Evolutionary conservation across 2,113 vertebrate species (phyloP).

Genomic region (Elaphurus davidianus): DNA sequence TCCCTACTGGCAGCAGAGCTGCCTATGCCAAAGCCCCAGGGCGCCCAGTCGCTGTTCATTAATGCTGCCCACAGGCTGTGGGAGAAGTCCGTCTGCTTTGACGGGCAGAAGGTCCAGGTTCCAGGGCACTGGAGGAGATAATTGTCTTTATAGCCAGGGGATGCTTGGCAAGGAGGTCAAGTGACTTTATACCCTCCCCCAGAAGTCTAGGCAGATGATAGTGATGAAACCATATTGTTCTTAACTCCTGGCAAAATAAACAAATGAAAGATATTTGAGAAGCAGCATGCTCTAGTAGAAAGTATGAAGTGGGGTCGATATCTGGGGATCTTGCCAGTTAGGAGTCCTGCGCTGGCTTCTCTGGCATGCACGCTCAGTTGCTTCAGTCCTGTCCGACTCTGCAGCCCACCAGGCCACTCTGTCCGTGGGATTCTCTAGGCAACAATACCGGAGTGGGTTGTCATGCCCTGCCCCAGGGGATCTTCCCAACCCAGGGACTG

Average conservation of each 20-base stretch:
- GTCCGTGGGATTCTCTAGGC: not conserved
- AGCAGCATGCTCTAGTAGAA: not conserved
- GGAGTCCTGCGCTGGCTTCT: not conserved
- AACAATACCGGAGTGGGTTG: not conserved
- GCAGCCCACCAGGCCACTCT: not conserved
- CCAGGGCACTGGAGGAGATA: constrained; percentile 71
- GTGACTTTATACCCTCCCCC: not conserved
- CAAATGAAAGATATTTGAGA: not conserved
- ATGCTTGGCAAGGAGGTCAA: constrained; percentile 51
- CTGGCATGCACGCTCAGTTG: not conserved
- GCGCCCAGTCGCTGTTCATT: constrained; percentile 36
- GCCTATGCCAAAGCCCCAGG: not conserved
- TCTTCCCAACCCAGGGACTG: not conserved
- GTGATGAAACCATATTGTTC: not conserved
- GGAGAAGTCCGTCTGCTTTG: not conserved
- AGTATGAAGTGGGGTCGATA: not conserved
- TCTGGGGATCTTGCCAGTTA: not conserved
- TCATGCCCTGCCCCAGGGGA: not conserved
- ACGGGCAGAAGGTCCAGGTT: constrained; percentile 54
- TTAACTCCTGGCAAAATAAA: constrained; percentile 18
- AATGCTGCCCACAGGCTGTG: constrained; percentile 43
- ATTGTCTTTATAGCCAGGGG: constrained; percentile 64
- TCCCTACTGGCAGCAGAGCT: not conserved
- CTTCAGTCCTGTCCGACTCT: not conserved
- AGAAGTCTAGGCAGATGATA: not conserved